Evolutionary conservation across 2,113 vertebrate genomes (phyloP).

Genomic region (Rhea pennata): DNA sequence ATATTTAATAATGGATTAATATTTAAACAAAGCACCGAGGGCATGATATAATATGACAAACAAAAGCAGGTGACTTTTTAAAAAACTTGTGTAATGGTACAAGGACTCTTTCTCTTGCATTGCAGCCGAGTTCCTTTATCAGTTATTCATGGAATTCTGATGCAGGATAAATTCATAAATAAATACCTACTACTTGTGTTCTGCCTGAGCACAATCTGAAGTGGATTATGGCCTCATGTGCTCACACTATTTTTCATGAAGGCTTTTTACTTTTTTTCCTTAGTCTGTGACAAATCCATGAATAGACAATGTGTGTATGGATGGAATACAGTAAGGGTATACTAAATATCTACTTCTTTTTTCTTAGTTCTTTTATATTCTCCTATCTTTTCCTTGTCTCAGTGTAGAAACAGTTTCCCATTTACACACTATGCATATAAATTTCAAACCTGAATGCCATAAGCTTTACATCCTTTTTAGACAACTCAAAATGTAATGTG

Average conservation of each 20-base stretch:
- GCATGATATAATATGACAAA: neutral
- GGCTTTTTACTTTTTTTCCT: neutral
- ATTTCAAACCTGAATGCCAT: neutral
- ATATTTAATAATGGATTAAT: constrained; percentile 24
- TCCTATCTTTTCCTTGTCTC: neutral
- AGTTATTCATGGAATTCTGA: neutral
- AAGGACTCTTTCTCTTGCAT: neutral
- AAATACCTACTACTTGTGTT: neutral
- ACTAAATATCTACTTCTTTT: neutral
- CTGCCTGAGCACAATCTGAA: neutral
- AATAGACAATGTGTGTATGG: accelerated
- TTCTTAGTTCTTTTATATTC: neutral
- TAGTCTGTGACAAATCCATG: neutral
- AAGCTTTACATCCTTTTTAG: neutral
- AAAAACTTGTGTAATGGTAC: neutral
- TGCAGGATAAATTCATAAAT: neutral
- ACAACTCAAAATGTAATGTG: neutral
- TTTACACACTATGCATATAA: neutral
- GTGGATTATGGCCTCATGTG: neutral
- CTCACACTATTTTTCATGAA: neutral
- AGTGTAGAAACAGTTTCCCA: neutral
- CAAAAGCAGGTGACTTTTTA: neutral
- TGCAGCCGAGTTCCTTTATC: neutral
- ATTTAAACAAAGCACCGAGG: neutral
- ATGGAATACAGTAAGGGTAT: neutral